These are phyloP conservation scores for Protomyctophum bolini DNA, from an alignment of 2,113 vertebrate species.

Conservation along the genomic window DNA sequence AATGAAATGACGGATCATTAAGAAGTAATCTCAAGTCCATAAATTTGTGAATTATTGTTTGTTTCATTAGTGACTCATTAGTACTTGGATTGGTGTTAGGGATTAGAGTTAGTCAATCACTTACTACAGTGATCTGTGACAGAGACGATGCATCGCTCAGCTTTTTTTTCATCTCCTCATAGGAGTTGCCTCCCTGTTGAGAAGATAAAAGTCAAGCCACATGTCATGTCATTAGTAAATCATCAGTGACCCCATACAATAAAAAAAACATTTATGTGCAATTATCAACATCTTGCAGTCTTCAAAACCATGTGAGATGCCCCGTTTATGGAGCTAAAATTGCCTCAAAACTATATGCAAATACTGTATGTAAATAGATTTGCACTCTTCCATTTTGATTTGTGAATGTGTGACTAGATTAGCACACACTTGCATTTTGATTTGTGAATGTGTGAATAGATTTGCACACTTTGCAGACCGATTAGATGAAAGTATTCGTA, in stretches of 20 bases:
- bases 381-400: background rate
- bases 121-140: constrained; percentile 86
- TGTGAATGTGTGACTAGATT: background rate
- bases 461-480: too few relatives aligned
- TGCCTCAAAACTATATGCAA: too few relatives aligned
- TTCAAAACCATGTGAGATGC: too few relatives aligned
- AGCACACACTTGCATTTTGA: too few relatives aligned
- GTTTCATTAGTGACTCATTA: background rate
- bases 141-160: constrained; percentile 74
- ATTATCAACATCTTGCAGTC: too few relatives aligned
- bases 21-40: too few relatives aligned
- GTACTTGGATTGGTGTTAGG: constrained; percentile 21
- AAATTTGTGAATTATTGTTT: background rate
- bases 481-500: constrained; percentile 1
- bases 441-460: background rate
- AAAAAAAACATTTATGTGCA: background rate
- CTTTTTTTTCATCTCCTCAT: constrained; percentile 84
- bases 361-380: background rate
- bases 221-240: constrained; percentile 19
- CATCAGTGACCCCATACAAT: constrained; percentile 8
- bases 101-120: constrained; percentile 53
- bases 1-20: too few relatives aligned
- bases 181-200: constrained; percentile 82
- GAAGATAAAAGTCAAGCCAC: constrained; percentile 9
- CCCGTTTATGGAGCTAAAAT: too few relatives aligned